phyloP scores from a whole-genome alignment of 2,888 invertebrate species.

The Limenitis camilla region DNA sequence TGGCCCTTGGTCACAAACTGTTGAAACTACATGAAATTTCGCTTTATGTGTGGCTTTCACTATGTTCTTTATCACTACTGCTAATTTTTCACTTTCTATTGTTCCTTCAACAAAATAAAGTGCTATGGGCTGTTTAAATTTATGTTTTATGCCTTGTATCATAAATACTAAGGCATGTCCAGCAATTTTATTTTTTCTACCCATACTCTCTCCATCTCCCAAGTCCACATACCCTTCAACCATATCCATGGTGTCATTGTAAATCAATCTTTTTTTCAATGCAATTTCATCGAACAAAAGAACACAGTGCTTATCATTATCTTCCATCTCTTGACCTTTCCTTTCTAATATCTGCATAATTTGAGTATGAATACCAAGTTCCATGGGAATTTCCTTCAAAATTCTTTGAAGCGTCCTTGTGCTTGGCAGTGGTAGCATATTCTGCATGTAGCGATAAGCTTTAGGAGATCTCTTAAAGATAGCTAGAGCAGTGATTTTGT shows the following conservation, averaged over 20 bases:
- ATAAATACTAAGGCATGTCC: conserved; percentile 10
- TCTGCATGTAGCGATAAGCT: conserved; percentile 2
- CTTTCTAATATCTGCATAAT: neutral
- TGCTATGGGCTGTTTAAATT: conserved; percentile 15
- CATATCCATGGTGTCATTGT: conserved; percentile 2
- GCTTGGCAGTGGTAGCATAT: conserved; percentile 11
- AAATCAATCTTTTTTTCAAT: conserved; percentile 5
- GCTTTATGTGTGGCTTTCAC: neutral
- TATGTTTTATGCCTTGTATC: conserved; percentile 7
- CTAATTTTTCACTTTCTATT: conserved; percentile 5
- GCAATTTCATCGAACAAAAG: conserved; percentile 12
- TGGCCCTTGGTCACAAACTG: conserved; percentile 18
- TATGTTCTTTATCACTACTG: conserved; percentile 10
- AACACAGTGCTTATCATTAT: neutral
- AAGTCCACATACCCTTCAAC: conserved; percentile 8
- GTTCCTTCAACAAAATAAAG: conserved; percentile 18
- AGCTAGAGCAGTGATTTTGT: neutral
- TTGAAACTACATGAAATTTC: conserved; percentile 4
- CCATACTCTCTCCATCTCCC: neutral
- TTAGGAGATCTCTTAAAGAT: conserved; percentile 13
- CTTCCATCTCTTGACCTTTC: neutral
- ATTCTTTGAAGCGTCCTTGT: conserved; percentile 8
- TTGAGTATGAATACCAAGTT: conserved; percentile 5
- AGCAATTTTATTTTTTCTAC: neutral
- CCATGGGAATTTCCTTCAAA: conserved; percentile 9